These are phyloP conservation scores for Scortum barcoo DNA, from an alignment of 2,113 vertebrate species.

Conservation along the genomic window DNA sequence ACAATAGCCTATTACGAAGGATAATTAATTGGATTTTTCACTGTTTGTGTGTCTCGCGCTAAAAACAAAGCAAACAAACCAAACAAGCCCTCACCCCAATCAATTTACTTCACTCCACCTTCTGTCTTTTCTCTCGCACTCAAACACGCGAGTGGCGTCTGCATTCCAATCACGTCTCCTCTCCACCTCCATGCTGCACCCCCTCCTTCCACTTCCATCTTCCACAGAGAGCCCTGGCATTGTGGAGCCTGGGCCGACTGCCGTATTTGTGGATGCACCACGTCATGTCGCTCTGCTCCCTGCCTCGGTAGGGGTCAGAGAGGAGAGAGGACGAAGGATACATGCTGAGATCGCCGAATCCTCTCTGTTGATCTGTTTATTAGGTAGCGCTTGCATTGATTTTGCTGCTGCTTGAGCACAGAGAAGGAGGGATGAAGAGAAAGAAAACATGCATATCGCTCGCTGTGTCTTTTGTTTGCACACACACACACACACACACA, in stretches of 20 bases:
- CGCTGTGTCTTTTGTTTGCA: constrained; percentile 1
- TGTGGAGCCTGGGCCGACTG: constrained; percentile 23
- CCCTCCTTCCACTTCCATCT: constrained; percentile 60
- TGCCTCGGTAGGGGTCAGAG: constrained; percentile 61
- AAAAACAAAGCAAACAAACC: constrained; percentile 55
- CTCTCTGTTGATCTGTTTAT: constrained; percentile 56
- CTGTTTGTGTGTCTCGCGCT: constrained; percentile 17
- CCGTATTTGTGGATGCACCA: constrained; percentile 64
- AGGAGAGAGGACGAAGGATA: constrained; percentile 47
- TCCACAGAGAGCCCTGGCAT: constrained; percentile 45
- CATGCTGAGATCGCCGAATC: constrained; percentile 68
- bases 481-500: background rate
- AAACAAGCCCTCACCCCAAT: constrained; percentile 33
- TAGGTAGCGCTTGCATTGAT: constrained; percentile 51
- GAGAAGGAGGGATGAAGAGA: constrained; percentile 43
- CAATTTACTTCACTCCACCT: constrained; percentile 61
- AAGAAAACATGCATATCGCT: constrained; percentile 28
- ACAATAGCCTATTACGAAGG: constrained; percentile 39
- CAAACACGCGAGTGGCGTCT: constrained; percentile 33
- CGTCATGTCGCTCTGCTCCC: constrained; percentile 29
- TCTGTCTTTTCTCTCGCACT: constrained; percentile 26
- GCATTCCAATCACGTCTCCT: constrained; percentile 72
- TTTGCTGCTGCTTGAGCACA: constrained; percentile 44
- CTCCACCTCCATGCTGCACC: constrained; percentile 53
- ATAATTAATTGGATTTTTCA: constrained; percentile 55